Conservation (phyloP, 2,113 vertebrate genomes). For the Onychorhynchus coronatus region DNA sequence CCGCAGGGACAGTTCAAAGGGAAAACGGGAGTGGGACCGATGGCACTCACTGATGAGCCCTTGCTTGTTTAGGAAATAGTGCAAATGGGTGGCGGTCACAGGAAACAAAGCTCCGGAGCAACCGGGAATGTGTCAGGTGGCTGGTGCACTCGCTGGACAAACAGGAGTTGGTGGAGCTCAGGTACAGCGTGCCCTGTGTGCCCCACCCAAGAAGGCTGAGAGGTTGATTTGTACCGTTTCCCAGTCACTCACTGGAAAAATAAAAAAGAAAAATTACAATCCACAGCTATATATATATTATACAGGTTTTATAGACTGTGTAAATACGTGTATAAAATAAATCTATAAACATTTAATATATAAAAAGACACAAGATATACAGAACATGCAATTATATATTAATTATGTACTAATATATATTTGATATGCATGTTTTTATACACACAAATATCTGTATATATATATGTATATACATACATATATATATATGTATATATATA, state of each 20-base stretch:
- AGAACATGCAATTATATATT: too few relatives aligned
- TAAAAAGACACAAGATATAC: neutral
- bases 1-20: neutral
- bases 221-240: neutral
- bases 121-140: neutral
- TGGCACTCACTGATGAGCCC: neutral
- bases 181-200: accelerated
- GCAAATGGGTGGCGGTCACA: neutral
- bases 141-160: neutral
- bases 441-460: neutral
- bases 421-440: neutral
- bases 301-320: neutral
- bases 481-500: too few relatives aligned
- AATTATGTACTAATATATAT: neutral
- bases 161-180: neutral
- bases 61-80: neutral
- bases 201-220: neutral
- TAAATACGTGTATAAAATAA: neutral
- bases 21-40: neutral
- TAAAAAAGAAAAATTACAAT: neutral
- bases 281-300: neutral
- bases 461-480: neutral
- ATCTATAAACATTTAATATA: neutral
- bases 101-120: neutral
- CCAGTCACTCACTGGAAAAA: neutral